These are phyloP conservation scores for Xestia c-nigrum DNA, from an alignment of 2,888 invertebrate genomes.

Conservation along the genomic window DNA sequence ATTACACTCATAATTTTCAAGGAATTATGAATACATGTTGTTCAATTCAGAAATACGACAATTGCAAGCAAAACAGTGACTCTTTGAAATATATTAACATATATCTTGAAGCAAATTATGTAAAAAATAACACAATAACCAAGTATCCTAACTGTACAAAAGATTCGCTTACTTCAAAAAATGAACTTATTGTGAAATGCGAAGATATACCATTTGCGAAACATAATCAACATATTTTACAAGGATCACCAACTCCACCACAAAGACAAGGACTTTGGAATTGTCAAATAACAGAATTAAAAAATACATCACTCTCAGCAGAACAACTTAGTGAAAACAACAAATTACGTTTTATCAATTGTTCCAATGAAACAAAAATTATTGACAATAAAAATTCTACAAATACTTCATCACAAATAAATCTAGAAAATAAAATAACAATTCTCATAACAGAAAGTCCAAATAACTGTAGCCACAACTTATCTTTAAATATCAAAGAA, in stretches of 20 bases:
- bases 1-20: not conserved
- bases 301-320: not conserved
- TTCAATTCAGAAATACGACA: not conserved
- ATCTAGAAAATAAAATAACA: constrained; percentile 12
- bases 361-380: constrained; percentile 4
- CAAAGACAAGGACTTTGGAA: not conserved
- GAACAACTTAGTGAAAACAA: not conserved
- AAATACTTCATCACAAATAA: not conserved
- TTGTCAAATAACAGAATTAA: constrained; percentile 23
- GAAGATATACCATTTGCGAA: constrained; percentile 26
- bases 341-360: constrained; percentile 32
- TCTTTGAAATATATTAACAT: constrained; percentile 28
- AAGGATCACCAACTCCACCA: not conserved
- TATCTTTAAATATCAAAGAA: constrained; percentile 8
- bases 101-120: constrained; percentile 33
- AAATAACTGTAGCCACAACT: constrained; percentile 32
- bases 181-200: constrained; percentile 29
- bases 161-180: not conserved
- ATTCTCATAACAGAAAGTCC: constrained; percentile 24
- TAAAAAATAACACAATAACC: constrained; percentile 38
- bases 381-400: not conserved
- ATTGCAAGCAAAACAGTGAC: constrained; percentile 8
- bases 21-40: constrained; percentile 13
- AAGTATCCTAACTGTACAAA: constrained; percentile 44
- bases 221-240: constrained; percentile 33